phyloP scores from a whole-genome alignment of 2,113 vertebrate genomes.

The Anser brachyrhynchus region DNA sequence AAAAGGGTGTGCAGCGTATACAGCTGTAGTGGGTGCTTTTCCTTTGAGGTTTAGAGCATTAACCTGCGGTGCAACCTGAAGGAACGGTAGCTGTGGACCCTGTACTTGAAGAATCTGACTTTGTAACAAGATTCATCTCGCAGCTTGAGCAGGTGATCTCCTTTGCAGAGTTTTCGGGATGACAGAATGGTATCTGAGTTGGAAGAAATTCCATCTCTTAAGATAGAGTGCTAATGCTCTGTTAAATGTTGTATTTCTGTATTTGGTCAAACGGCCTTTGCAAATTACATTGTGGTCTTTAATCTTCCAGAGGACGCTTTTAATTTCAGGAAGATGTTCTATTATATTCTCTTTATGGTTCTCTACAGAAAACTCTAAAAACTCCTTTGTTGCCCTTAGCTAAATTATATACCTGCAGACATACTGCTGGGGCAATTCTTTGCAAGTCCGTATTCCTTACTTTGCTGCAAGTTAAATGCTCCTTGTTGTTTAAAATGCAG shows the following conservation, averaged over 20 bases:
- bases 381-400: background rate
- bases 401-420: background rate
- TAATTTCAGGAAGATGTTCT: background rate
- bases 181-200: background rate
- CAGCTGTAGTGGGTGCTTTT: slow-evolving; percentile 41
- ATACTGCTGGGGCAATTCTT: background rate
- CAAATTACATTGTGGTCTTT: background rate
- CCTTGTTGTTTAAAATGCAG: background rate
- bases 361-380: background rate
- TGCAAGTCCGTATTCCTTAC: background rate
- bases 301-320: background rate
- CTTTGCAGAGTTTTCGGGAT: slow-evolving; percentile 1
- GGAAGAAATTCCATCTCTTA: background rate
- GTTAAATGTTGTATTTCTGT: background rate
- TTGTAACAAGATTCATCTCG: background rate
- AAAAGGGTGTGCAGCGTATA: background rate
- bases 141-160: slow-evolving; percentile 2
- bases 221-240: background rate
- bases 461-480: background rate
- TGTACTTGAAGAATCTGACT: background rate
- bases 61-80: slow-evolving; percentile 55
- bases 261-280: background rate
- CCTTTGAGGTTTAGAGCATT: slow-evolving; percentile 27
- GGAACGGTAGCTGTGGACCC: background rate
- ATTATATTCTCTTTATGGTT: background rate